Base-by-base conservation (phyloP, 2,888 invertebrate species). In the Dynastes grantii region DNA sequence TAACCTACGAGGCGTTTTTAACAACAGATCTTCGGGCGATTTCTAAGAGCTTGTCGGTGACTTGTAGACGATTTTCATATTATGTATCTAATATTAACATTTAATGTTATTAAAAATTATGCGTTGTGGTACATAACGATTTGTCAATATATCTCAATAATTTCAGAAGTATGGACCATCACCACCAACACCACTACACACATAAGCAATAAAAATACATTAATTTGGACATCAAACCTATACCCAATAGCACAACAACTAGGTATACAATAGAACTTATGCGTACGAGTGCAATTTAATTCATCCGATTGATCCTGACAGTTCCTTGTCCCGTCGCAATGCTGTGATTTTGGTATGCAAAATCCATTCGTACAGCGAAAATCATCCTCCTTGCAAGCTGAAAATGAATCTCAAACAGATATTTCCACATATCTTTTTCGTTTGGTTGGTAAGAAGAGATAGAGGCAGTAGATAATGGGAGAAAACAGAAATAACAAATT, bases 261-360 rank as follows among this genome's bases (percentile, higher is more conserved):
- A 51, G 49, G 32, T 40, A 80, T 67, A 80, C 65, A 22, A 68
- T 78, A 78, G 70, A 77, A 76, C 64, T 80, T 78, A 81, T 81
- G 81, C 82, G 65, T 83, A 83, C 83, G 83, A 81, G 81, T 71
- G 83, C 90, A 90, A 82, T 86, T 84, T 49, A 81, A 81, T 85
- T 92, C 92, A 84, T 92, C 92, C 70, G 90, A 90, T 82, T 88
- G 85, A 85, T 92, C 92, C 80, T 90, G 88, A 86, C 93, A 93
- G 83, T 93, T 91, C 81, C 86, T 85, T 77, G 85, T 85, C 49
- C 90, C 89, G 86, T 93, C 91, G 86, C 93, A 92, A 78, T 89
- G 82, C 75, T 84, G 84, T 40, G 79, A 78, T 58, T 81, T 81
- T n/a, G 87, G 86, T 80, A 90, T 87, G 83, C 89, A 89, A 78